Base-by-base conservation (phyloP, 2,888 invertebrate genomes). In the Pristionchus mayeri region DNA sequence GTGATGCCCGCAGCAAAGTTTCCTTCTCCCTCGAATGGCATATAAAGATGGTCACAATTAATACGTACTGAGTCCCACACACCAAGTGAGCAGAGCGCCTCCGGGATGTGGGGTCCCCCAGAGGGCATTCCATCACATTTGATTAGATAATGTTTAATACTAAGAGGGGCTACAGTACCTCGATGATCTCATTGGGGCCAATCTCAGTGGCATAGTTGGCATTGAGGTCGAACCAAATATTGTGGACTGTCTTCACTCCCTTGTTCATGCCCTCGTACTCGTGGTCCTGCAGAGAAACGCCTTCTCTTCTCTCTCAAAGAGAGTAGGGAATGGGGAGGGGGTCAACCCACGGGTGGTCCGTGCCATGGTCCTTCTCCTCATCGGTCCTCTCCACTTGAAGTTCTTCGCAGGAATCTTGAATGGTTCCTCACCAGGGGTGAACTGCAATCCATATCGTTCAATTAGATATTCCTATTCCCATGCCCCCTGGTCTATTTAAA, bases 301-400 rank as follows among this genome's bases (percentile, higher is more conserved):
- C 21, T 6, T 44, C 44, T 9, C 7, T 44, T 44, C 6, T 44
- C 44, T 6, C 6, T 44, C n/a, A n/a, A n/a, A n/a, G n/a, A n/a
- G n/a, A n/a, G n/a, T n/a, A n/a, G n/a, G n/a, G n/a, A n/a, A n/a
- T n/a, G n/a, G n/a, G n/a, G n/a, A n/a, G n/a, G n/a, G n/a, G n/a
- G n/a, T n/a, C 13, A 13, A 44, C 63, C 16, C 18, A 63, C 63
- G 18, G 63, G 63, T 18, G 30, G 34, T 63, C 63, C 63, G 34
- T 63, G 63, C 63, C 63, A 63, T 63, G 34, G 63, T 63, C 34
- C 34, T 34, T 63, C 63, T 63, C 4, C 27, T n/a, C 63, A 63
- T 18, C 63, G 63, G 63, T 18, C 63, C 63, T 18, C 7, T 63
- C 63, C 63, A 63, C 34, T 63, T 63, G 63, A 63, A 63, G 18